Evolutionary conservation across 2,888 invertebrate species (phyloP).

Genomic region (Portevinia maculata): DNA sequence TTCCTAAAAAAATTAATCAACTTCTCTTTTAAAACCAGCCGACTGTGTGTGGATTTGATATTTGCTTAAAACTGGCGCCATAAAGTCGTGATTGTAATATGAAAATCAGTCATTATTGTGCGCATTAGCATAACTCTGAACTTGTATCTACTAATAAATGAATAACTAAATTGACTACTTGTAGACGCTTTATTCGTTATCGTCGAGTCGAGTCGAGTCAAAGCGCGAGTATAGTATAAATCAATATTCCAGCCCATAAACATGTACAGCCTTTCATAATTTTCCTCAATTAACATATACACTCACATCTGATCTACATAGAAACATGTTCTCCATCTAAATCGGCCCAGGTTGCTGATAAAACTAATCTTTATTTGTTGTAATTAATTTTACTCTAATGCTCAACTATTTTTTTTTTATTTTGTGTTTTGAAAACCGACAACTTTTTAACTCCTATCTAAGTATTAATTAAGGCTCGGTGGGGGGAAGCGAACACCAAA

Average conservation of each 20-base stretch:
- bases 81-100: slow-evolving; percentile 30
- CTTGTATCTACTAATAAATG: slow-evolving; percentile 59
- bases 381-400: slow-evolving; percentile 53
- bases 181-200: slow-evolving; percentile 64
- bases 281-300: slow-evolving; percentile 55
- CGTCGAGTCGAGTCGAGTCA: slow-evolving; percentile 37
- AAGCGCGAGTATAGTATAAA: slow-evolving; percentile 39
- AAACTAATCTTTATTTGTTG: slow-evolving; percentile 49
- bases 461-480: slow-evolving; percentile 61
- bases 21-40: neutral
- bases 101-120: slow-evolving; percentile 24
- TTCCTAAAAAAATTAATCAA: neutral
- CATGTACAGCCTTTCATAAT: slow-evolving; percentile 29
- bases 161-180: slow-evolving; percentile 60
- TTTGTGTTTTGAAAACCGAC: slow-evolving; percentile 24
- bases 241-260: slow-evolving; percentile 54
- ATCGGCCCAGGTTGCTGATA: neutral
- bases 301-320: too few relatives aligned
- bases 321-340: slow-evolving; percentile 39
- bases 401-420: slow-evolving; percentile 49
- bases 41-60: neutral
- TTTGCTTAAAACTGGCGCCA: slow-evolving; percentile 62
- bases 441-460: slow-evolving; percentile 52
- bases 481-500: slow-evolving; percentile 36
- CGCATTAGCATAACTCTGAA: slow-evolving; percentile 58